These are phyloP conservation scores for Lasioglossum lativentre DNA, from an alignment of 2,888 invertebrate genomes.

Conservation along the genomic window DNA sequence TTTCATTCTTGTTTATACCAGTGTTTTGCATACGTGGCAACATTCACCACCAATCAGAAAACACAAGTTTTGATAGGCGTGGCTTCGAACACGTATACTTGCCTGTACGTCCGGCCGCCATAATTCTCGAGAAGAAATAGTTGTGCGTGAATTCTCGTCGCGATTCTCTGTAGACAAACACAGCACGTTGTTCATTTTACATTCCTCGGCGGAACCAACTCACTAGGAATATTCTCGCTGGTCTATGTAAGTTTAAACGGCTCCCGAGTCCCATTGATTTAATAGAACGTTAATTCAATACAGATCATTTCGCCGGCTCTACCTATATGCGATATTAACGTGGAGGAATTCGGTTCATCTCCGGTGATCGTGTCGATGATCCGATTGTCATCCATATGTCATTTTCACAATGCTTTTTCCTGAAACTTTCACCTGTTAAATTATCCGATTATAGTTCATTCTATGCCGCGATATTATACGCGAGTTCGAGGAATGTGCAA, in stretches of 20 bases:
- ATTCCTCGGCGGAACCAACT: constrained; percentile 40
- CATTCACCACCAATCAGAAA: constrained; percentile 75
- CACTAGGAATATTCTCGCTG: constrained; percentile 45
- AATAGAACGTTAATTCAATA: constrained; percentile 25
- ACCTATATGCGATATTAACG: constrained; percentile 27
- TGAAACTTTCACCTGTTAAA: constrained; percentile 30
- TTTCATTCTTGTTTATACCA: constrained; percentile 38
- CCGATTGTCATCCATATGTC: constrained; percentile 70
- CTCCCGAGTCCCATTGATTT: constrained; percentile 24
- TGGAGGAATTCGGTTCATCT: constrained; percentile 42
- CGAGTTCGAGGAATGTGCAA: not conserved
- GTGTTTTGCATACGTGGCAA: constrained; percentile 81
- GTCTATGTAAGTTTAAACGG: constrained; percentile 33
- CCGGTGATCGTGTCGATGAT: constrained; percentile 60
- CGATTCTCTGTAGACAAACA: constrained; percentile 52
- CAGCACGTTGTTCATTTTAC: constrained; percentile 42
- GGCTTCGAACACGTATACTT: constrained; percentile 76
- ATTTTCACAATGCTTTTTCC: constrained; percentile 35
- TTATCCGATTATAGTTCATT: constrained; percentile 27
- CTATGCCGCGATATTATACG: constrained; percentile 19
- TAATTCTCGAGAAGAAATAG: constrained; percentile 75
- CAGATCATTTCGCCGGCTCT: constrained; percentile 67
- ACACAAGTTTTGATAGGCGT: constrained; percentile 79
- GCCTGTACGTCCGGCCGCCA: constrained; percentile 78
- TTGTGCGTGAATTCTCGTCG: constrained; percentile 70